Conservation (phyloP, 2,888 invertebrate species). For the Troides aeacus region DNA sequence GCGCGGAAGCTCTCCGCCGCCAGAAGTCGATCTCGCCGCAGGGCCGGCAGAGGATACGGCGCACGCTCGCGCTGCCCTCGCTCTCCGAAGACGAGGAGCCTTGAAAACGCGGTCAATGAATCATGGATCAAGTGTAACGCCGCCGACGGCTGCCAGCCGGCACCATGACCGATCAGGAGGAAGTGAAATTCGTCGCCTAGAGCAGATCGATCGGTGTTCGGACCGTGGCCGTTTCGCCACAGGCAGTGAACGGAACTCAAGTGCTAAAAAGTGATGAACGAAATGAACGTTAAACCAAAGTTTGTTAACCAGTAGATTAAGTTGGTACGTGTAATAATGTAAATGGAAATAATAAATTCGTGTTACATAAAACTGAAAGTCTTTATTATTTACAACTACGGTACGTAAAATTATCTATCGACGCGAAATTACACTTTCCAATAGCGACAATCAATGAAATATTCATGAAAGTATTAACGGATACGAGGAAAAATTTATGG, state of each 20-base stretch:
- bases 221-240: constrained; percentile 4
- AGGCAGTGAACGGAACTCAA: constrained; percentile 18
- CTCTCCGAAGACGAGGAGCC: constrained; percentile 75
- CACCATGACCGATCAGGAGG: constrained; percentile 25
- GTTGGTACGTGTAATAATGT: constrained; percentile 31
- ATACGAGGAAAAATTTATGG: neutral
- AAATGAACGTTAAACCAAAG: constrained; percentile 35
- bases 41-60: constrained; percentile 61
- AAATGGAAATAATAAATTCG: constrained; percentile 38
- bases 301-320: constrained; percentile 32
- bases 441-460: neutral
- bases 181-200: constrained; percentile 29
- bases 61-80: constrained; percentile 67
- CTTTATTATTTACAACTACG: constrained; percentile 32
- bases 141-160: constrained; percentile 47
- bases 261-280: constrained; percentile 37
- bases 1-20: constrained; percentile 59
- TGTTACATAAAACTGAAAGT: constrained; percentile 29
- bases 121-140: constrained; percentile 61
- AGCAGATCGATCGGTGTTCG: constrained; percentile 6
- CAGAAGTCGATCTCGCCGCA: constrained; percentile 72
- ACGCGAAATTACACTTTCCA: neutral
- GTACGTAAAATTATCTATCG: constrained; percentile 32
- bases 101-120: constrained; percentile 48
- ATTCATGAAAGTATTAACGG: neutral